Percentiles rank a stretch among this genome's conserved stretches.
These are phyloP conservation scores for Hypomesus transpacificus DNA, from an alignment of 2,113 vertebrate genomes.

Conservation along the genomic window DNA sequence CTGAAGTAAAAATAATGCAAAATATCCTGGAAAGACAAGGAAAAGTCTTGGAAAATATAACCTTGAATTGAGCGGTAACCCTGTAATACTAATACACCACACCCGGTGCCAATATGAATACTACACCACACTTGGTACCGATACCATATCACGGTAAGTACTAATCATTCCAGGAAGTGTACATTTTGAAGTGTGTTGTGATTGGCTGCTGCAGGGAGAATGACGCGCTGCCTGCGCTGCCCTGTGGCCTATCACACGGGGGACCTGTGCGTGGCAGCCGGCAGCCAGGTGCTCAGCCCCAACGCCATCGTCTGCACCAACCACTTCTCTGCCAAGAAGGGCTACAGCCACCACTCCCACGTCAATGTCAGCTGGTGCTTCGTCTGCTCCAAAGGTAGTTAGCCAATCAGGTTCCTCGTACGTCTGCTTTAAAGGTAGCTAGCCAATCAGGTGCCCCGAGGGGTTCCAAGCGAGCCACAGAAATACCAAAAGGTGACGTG, in stretches of 20 bases:
- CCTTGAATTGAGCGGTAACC: too few relatives aligned
- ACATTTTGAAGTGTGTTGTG: too few relatives aligned
- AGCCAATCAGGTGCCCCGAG: not conserved
- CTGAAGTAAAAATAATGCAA: too few relatives aligned
- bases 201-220: constrained; percentile 71
- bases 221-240: constrained; percentile 95
- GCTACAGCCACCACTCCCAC: constrained; percentile 89
- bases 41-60: too few relatives aligned
- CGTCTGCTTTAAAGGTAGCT: constrained; percentile 92
- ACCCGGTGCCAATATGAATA: too few relatives aligned
- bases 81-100: too few relatives aligned
- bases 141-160: too few relatives aligned
- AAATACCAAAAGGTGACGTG: too few relatives aligned
- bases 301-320: constrained; percentile 87
- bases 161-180: too few relatives aligned
- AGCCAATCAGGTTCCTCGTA: not conserved
- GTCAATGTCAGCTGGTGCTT: constrained; percentile 99
- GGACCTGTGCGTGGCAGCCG: constrained; percentile 88
- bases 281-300: constrained; percentile 83
- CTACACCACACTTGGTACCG: too few relatives aligned
- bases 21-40: too few relatives aligned
- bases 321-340: constrained; percentile 90
- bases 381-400: constrained; percentile 92
- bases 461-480: too few relatives aligned
- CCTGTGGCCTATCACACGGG: constrained; percentile 90